Evolutionary conservation across 2,797 vertebrate species (phyloP), one percentile per base, ranked within the genome.

Genomic region (Menidia menidia): DNA sequence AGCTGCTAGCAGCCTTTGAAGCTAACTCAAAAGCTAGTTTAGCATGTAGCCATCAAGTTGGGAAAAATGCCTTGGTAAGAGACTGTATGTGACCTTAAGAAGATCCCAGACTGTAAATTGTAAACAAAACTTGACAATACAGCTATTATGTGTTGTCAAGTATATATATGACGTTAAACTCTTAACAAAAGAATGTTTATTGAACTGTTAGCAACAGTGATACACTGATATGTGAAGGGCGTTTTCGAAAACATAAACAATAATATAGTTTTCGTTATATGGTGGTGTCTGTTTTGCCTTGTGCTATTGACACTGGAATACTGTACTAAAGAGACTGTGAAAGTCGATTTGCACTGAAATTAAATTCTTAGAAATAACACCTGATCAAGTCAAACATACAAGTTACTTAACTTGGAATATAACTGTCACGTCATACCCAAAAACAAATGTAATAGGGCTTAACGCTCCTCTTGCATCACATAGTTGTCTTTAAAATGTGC

Each of bases 41-140:
- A 88, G 79, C 87, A 73, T 72, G 1, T 44, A 68, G 80, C 73
- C 54, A 19, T 1, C 47, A 15, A 15, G 43, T 3, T 47, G 25
- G 15, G 30, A 2, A 18, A 25, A 15, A 41, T 15, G 18, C 16
- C 63, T 64, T 51, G 15, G 35, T 33, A 60, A 2, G 1, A 52
- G 2, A 60, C n/a, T 53, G 67, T 6, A 54, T 18, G 33, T 88
- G 88, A 91, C 90, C 88, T 91, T 86, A 65, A 35, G 53, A 35
- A 51, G 6, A 16, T 43, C 32, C 14, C 3, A 0, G 13, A 19
- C 14, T 25, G 25, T 25, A 25, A 25, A 25, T 25, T 25, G 25
- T 25, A 25, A 25, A 25, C 25, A 25, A 25, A 25, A 25, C 25
- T 25, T 25, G 25, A 25, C 2, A 25, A 25, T 2, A 25, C 25